Evolutionary conservation across 2,113 vertebrate genomes (phyloP), one percentile per base, ranked within the genome.

Genomic region (Scomber colias): DNA sequence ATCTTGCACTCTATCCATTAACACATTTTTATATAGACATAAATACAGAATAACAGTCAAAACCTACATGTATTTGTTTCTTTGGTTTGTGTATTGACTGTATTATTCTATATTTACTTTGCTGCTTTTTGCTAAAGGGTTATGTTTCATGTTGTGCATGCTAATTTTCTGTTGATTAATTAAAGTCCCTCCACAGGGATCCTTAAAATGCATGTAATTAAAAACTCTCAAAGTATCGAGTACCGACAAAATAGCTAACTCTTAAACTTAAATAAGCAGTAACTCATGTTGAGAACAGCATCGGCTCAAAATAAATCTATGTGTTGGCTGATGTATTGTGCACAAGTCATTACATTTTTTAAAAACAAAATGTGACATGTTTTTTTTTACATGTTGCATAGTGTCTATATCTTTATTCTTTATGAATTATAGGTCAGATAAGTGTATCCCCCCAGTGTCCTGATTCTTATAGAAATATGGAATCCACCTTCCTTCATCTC

Each of bases 161-260:
- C 75, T 85, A 69, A 82, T 81, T 79, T 30, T 73, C 61, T 61
- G 76, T 67, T 73, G 77, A 73, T 90, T 81, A 79, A 73, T 87
- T 79, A 78, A 85, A 77, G 48, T 66, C 10, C 78, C 59, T 64
- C 78, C 48, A 57, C 61, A 8, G 54, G 71, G 24, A 83, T 17
- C 17, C 53, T 88, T 76, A 80, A 80, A 83, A 60, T 83, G 82
- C 67, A 65, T 69, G 35, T 75, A 79, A 87, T 87, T 76, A 77
- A 82, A 69, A 88, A 67, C 64, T 79, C 51, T 65, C 48, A 57
- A 57, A 79, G 48, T 65, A 21, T n/a, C 59, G 51, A 60, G 53
- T 51, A 60, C 59, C 44, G 35, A 31, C 8, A 59, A 60, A 79
- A 73, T 30, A 66, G 46, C 71, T 74, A 54, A 70, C 45, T 66